Evolutionary conservation across 2,888 invertebrate species (phyloP).

Genomic region (Drosophila fungiperda): DNA sequence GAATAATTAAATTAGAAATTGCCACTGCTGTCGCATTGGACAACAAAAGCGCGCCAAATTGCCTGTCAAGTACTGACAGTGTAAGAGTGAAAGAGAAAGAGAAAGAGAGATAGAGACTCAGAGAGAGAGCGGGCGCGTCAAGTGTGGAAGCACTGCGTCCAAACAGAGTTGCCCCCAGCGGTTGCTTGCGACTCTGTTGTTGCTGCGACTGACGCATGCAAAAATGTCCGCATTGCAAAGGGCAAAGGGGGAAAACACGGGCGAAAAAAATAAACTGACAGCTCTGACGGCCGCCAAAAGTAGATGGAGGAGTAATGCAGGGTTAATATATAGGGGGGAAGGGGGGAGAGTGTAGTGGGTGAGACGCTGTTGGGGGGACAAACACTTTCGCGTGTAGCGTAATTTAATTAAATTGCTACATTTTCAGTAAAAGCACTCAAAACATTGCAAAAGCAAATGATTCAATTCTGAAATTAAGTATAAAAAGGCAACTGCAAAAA

Average conservation of each 20-base stretch:
- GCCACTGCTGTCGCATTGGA: slow-evolving; percentile 73
- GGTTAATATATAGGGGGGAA: neutral
- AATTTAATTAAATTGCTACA: slow-evolving; percentile 74
- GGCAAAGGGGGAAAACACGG: slow-evolving; percentile 19
- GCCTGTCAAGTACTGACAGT: slow-evolving; percentile 58
- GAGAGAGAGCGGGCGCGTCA: slow-evolving; percentile 1
- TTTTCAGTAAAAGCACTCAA: slow-evolving; percentile 66
- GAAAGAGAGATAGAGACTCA: neutral
- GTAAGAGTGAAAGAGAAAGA: neutral
- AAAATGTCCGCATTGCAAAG: slow-evolving; percentile 60
- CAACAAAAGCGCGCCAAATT: slow-evolving; percentile 77
- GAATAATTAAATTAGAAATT: slow-evolving; percentile 81
- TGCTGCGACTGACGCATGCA: slow-evolving; percentile 74
- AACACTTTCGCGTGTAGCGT: slow-evolving; percentile 65
- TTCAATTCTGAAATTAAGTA: slow-evolving; percentile 58
- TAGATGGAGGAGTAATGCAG: slow-evolving; percentile 4
- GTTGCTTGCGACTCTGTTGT: slow-evolving; percentile 22
- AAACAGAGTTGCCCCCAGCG: slow-evolving; percentile 55
- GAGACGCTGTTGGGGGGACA: slow-evolving; percentile 9
- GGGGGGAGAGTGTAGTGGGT: neutral
- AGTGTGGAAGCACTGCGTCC: neutral
- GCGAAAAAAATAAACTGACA: slow-evolving; percentile 50
- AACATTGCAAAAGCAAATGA: slow-evolving; percentile 46
- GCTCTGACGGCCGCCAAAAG: slow-evolving; percentile 37
- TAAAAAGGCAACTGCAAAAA: slow-evolving; percentile 22